Evolutionary conservation across 2,113 vertebrate genomes (phyloP).

Genomic region (Micromys minutus): DNA sequence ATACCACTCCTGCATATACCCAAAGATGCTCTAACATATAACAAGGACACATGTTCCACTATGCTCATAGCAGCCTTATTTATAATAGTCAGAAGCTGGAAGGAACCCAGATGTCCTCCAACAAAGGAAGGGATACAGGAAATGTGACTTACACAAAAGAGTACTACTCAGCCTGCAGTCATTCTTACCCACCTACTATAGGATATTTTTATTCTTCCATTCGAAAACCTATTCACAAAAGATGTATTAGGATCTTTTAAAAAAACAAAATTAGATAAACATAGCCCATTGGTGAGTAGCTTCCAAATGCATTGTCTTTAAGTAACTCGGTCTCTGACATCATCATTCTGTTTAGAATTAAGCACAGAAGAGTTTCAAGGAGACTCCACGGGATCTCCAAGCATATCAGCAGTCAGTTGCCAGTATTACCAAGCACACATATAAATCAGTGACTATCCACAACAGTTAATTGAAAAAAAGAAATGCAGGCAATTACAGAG

Average conservation of each 20-base stretch:
- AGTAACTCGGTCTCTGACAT: slow-evolving; percentile 64
- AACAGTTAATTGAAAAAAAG: slow-evolving; percentile 68
- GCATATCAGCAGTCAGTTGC: slow-evolving; percentile 67
- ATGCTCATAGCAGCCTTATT: too few relatives aligned
- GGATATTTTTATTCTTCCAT: slow-evolving; percentile 44
- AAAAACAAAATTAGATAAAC: slow-evolving; percentile 73
- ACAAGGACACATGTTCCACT: too few relatives aligned
- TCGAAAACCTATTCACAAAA: slow-evolving; percentile 70
- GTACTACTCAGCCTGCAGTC: too few relatives aligned
- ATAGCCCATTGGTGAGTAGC: slow-evolving; percentile 59
- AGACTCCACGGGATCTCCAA: slow-evolving; percentile 68
- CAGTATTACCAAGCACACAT: slow-evolving; percentile 59
- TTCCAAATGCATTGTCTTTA: slow-evolving; percentile 71
- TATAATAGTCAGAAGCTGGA: too few relatives aligned
- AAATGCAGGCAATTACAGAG: slow-evolving; percentile 62
- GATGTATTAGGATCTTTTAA: slow-evolving; percentile 63
- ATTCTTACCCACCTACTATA: slow-evolving; percentile 36
- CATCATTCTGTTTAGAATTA: slow-evolving; percentile 75
- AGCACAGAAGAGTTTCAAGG: slow-evolving; percentile 66
- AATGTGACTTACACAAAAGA: too few relatives aligned
- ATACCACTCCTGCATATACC: too few relatives aligned
- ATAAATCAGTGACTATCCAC: slow-evolving; percentile 72
- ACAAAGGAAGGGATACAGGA: too few relatives aligned
- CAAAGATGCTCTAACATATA: too few relatives aligned
- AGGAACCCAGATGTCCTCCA: too few relatives aligned